Base-by-base conservation (phyloP, 53 echinoderm and acorn worm genomes). In the Crossaster papposus region DNA sequence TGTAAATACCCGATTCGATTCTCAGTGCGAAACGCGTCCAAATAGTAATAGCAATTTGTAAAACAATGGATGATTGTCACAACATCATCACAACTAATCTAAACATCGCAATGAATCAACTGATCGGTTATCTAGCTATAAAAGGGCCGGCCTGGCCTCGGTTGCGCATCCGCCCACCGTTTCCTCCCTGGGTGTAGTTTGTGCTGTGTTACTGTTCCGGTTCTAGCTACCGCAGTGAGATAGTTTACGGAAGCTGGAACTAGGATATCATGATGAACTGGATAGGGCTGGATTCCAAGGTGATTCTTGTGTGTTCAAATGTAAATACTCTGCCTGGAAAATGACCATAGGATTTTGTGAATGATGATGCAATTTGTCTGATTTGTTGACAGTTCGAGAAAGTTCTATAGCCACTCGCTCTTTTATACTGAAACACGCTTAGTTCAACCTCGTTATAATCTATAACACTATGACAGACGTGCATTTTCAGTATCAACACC, bases 241-340 rank as follows among this genome's bases (percentile, higher is more conserved):
- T 31, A 31, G 58, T 80, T 82, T 63, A 44, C 83, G 83, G 70
- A 83, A 83, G 68, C 50, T 65, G 70, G 3, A 36, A 70, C 83
- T 70, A 64, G 81, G 81, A 81, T 81, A n/a, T n/a, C n/a, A n/a
- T n/a, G n/a, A n/a, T n/a, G n/a, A n/a, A n/a, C n/a, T n/a, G n/a
- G 36, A 29, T 5, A 34, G 30, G 22, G 44, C 13, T 64, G 34
- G 62, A 64, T 64, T 64, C 64, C 81, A 81, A 81, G 79, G 79
- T 52, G 53, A 78, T 51, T 3, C 51, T 23, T 51, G 29, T 77
- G 68, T 68, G 24, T 23, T 68, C 28, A n/a, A 68, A 68, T 68
- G 68, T 68, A 68, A 68, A 68, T 68, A 68, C 68, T 68, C 68
- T 4, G 22, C 10, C n/a, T 18, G 28, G 28, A 26, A 68, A 68